phyloP scores from a whole-genome alignment of 2,113 vertebrate genomes.

The Lanius collurio region DNA sequence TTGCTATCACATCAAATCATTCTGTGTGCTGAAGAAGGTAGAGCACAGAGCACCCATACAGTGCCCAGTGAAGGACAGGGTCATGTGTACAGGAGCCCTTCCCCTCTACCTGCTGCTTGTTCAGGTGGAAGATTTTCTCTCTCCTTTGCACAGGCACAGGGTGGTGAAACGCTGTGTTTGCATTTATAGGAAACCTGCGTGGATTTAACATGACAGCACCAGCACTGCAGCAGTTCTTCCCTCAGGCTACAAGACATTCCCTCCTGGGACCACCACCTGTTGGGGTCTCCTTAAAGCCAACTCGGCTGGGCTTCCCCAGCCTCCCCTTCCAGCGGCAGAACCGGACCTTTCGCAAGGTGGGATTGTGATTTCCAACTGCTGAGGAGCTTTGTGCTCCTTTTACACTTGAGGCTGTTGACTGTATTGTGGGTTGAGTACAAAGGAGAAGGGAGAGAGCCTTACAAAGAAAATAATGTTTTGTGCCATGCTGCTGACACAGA shows the following conservation, averaged over 20 bases:
- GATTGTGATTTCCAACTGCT: background rate
- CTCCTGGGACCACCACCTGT: conserved; percentile 93
- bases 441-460: background rate
- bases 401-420: background rate
- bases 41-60: background rate
- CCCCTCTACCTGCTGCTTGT: background rate
- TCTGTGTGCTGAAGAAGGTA: background rate
- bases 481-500: background rate
- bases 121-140: background rate
- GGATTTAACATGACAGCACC: conserved; percentile 85
- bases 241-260: conserved; percentile 88
- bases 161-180: background rate
- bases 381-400: background rate
- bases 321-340: conserved; percentile 82
- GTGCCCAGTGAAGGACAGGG: background rate
- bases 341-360: conserved; percentile 83
- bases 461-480: background rate
- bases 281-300: conserved; percentile 87
- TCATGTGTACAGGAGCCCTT: background rate
- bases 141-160: background rate
- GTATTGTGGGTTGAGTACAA: background rate
- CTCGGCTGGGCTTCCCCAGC: conserved; percentile 82
- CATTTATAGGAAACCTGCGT: conserved; percentile 81
- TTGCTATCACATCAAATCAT: background rate
- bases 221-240: conserved; percentile 90